Evolutionary conservation across 23 tunicate species (phyloP), one percentile per base, ranked within the genome.

Genomic region (Pegea sp.): DNA sequence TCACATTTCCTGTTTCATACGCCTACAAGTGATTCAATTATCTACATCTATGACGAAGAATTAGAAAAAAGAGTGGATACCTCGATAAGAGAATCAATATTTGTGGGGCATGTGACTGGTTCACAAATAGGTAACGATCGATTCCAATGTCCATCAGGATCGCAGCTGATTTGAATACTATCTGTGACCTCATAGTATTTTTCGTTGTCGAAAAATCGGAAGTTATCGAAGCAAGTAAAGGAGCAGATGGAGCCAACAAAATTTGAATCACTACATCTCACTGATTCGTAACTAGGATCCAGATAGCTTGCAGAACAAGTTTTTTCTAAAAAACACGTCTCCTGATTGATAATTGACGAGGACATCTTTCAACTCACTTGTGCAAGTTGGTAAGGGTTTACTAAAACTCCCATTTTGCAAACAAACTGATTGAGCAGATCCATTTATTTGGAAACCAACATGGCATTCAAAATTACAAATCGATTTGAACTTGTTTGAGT

Each of bases 21-120:
- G 86, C 86, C 86, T 66, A 44, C 18, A 33, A n/a, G n/a, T n/a
- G n/a, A n/a, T 23, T 78, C 93, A 59, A 33, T 53, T 58, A 60
- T 69, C 49, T 25, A 33, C 20, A 73, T 73, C 86, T 66, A 44
- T 13, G 28, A 38, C 46, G 13, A 8, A 38, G 16, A 38, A 38
- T 38, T 38, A 38, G 16, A 38, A 38, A 38, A 8, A 38, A 38
- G 11, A 16, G 11, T 38, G 11, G 16, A 8, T 38, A 38, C 46
- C 16, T 8, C 16, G 46, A 8, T 16, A 38, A 38, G 16, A 8
- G 46, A 38, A 8, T 38, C 46, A 38, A 38, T 38, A 16, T 65
- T 57, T 25, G 30, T 25, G 6, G 78, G 53, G 49, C 93, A 79
- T 5, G 78, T 70, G 21, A 38, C 65, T 59, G 60, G 67, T 38